Evolutionary conservation across 2,113 vertebrate species (phyloP), one percentile per base, ranked within the genome.

Genomic region (Eidolon helvum): DNA sequence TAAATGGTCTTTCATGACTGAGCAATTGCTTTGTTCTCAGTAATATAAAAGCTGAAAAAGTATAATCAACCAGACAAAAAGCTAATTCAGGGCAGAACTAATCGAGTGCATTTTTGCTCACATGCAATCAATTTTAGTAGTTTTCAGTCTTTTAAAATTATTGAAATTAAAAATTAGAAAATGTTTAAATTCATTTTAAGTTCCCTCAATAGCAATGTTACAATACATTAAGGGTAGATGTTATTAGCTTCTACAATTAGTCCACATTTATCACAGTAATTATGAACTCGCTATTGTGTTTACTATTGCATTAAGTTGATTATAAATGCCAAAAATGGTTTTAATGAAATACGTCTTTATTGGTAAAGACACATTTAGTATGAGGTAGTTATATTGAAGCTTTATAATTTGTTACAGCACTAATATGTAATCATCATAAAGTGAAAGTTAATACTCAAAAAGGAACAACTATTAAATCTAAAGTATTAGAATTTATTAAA

Each of bases 121-220:
- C 18, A 83, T 82, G 95, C 78, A 80, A 43, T 79, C 57, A 43
- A 10, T 86, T 97, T 96, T 48, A 92, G 12, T 48, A 57, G 22
- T 78, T 30, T 66, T 40, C 59, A 91, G 43, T 30, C 18, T 66
- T 97, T 91, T 75, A 80, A 89, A 97, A 97, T 94, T 74, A 94
- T 92, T 89, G 55, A 98, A 97, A 97, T 94, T 96, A 94, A 96
- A 95, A 88, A 87, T 90, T 78, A 75, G 21, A 96, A 98, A 96
- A 0, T 0, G 5, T 87, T 98, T 96, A 93, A 98, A 91, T 48
- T 87, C 45, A 86, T 90, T 96, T 95, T 90, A 97, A 93, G n/a
- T 96, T 97, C 66, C 2, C 40, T 84, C 69, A 96, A 94, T 71
- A 77, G 26, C 59, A 74, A 86, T 91, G 92, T 97, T 97, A 94